Conservation (phyloP, 2,888 invertebrate genomes). For the Dolomedes plantarius region DNA sequence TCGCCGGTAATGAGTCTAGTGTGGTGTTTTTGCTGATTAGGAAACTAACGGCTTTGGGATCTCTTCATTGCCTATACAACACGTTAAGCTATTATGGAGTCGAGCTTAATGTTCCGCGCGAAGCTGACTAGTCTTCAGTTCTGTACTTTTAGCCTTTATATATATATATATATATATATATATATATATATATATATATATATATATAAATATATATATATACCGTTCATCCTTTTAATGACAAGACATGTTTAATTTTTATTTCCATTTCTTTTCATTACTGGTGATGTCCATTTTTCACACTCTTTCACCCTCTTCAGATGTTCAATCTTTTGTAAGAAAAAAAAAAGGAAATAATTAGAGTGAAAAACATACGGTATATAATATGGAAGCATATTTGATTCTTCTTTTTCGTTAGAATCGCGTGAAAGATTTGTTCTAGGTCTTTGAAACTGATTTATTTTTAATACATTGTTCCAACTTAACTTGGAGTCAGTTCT, state of each 20-base stretch:
- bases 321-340: background rate
- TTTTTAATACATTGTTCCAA: too few relatives aligned
- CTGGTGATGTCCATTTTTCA: background rate
- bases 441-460: too few relatives aligned
- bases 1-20: constrained; percentile 49
- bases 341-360: too few relatives aligned
- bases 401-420: too few relatives aligned
- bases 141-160: background rate
- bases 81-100: constrained; percentile 20
- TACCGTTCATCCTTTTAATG: background rate
- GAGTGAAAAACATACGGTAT: too few relatives aligned
- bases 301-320: background rate
- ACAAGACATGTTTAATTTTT: background rate
- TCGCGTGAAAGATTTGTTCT: too few relatives aligned
- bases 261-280: background rate
- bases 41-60: constrained; percentile 32
- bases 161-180: too few relatives aligned
- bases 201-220: too few relatives aligned
- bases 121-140: background rate
- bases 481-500: too few relatives aligned
- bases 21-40: constrained; percentile 65
- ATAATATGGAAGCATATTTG: too few relatives aligned
- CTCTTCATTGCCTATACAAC: constrained; percentile 57
- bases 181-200: too few relatives aligned
- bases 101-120: background rate